Percentiles rank a stretch among this genome's conserved stretches.
phyloP scores from a whole-genome alignment of 2,888 invertebrate species.

The Pyrocoelia pectoralis region DNA sequence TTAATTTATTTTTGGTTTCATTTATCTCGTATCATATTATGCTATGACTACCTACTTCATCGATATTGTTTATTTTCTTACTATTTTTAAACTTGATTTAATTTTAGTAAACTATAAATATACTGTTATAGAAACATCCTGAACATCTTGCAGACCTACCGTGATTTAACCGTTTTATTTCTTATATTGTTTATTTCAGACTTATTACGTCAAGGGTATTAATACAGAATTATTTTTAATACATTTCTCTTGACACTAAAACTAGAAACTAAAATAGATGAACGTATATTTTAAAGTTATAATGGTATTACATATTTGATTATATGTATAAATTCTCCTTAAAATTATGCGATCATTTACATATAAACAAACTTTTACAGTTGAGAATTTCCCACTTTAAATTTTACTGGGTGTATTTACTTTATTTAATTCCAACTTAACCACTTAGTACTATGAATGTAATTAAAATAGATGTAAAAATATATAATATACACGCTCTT shows the following conservation, averaged over 20 bases:
- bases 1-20: too few species aligned
- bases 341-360: too few species aligned
- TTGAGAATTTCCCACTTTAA: too few species aligned
- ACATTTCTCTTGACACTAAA: not conserved
- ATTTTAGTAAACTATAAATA: not conserved
- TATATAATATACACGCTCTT: too few species aligned
- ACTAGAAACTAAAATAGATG: not conserved
- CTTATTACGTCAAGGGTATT: conserved; percentile 2
- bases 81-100: not conserved
- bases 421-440: too few species aligned
- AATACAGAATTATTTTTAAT: conserved; percentile 4
- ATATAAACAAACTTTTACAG: too few species aligned
- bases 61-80: not conserved
- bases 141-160: conserved; percentile 4
- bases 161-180: conserved; percentile 2
- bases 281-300: not conserved
- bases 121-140: conserved; percentile 1
- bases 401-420: too few species aligned
- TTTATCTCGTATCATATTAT: not conserved
- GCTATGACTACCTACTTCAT: not conserved
- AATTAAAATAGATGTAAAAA: too few species aligned
- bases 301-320: too few species aligned
- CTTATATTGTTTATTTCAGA: conserved; percentile 11
- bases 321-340: too few species aligned
- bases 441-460: too few species aligned